A percentile compares a stretch with the other conserved stretches of the same genome.
Evolutionary conservation across 2,113 vertebrate genomes (phyloP).

Genomic region (Macrotus californicus): DNA sequence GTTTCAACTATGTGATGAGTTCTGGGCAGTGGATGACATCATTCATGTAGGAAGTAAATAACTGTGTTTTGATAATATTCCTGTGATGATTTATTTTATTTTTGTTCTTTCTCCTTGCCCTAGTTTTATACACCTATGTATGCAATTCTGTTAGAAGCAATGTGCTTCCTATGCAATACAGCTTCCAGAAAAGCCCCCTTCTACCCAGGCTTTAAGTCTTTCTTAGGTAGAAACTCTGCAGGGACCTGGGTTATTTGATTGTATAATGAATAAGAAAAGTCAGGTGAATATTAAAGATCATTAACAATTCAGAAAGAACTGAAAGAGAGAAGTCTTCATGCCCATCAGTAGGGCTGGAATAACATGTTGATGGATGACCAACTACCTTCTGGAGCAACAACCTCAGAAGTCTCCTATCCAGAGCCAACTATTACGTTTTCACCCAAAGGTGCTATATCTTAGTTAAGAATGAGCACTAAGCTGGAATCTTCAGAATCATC

Average conservation of each 20-base stretch:
- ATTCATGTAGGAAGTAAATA: constrained; percentile 1
- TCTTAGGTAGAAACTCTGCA: not conserved
- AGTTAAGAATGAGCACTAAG: not conserved
- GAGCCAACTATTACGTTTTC: not conserved
- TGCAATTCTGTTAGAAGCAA: not conserved
- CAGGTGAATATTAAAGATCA: not conserved
- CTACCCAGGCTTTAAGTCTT: not conserved
- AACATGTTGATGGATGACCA: not conserved
- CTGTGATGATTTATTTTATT: constrained; percentile 14
- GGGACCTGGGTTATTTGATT: not conserved
- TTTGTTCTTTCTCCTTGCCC: not conserved
- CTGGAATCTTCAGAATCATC: not conserved
- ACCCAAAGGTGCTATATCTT: not conserved
- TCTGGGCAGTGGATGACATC: not conserved
- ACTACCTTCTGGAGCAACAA: not conserved
- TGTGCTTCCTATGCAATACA: not conserved
- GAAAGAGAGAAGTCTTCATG: not conserved
- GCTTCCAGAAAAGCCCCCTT: not conserved
- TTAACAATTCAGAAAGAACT: not conserved
- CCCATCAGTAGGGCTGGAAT: not conserved
- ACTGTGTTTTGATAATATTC: constrained; percentile 32
- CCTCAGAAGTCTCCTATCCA: not conserved
- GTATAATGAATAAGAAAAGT: constrained; percentile 4
- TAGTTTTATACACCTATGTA: not conserved
- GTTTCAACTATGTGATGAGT: constrained; percentile 12